Percentiles rank a stretch among this genome's conserved stretches.
Conservation (phyloP, 2,888 invertebrate species). For the Chouioia cunea region DNA sequence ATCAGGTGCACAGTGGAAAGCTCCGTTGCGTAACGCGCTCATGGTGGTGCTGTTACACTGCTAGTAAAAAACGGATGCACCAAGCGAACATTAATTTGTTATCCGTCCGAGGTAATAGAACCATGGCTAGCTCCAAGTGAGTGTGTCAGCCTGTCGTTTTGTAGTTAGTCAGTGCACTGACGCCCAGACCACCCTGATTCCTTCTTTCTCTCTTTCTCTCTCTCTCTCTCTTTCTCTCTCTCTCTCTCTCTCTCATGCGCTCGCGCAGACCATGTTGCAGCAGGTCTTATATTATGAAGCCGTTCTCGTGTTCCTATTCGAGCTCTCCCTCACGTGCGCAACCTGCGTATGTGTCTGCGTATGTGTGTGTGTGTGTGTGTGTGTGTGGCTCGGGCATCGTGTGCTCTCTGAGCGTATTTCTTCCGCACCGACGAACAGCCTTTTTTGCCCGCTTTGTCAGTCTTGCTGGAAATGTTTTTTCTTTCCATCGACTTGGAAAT, state of each 20-base stretch:
- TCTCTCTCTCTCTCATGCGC: conserved; percentile 8
- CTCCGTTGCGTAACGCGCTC: neutral
- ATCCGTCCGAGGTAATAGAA: conserved; percentile 20
- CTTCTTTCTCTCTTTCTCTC: neutral
- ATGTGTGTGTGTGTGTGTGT: neutral
- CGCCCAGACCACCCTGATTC: conserved; percentile 38
- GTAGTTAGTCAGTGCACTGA: conserved; percentile 35
- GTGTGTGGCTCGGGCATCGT: neutral
- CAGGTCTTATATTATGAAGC: conserved; percentile 30
- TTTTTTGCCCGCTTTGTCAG: neutral
- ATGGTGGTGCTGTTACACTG: neutral
- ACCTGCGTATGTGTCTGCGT: too few species aligned
- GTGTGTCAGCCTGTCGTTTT: conserved; percentile 37
- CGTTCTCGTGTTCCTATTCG: conserved; percentile 38
- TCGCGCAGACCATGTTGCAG: conserved; percentile 15
- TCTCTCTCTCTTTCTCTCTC: conserved; percentile 18
- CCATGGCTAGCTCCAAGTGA: conserved; percentile 7
- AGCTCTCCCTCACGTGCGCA: neutral
- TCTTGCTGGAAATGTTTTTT: neutral
- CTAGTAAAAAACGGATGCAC: neutral
- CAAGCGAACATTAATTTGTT: conserved; percentile 20
- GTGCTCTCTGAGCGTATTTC: conserved; percentile 8
- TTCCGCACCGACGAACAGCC: conserved; percentile 12
- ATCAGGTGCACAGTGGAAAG: conserved; percentile 20
- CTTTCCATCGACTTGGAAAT: neutral